Conservation (phyloP, 2,797 vertebrate genomes). For the Spondyliosoma cantharus region DNA sequence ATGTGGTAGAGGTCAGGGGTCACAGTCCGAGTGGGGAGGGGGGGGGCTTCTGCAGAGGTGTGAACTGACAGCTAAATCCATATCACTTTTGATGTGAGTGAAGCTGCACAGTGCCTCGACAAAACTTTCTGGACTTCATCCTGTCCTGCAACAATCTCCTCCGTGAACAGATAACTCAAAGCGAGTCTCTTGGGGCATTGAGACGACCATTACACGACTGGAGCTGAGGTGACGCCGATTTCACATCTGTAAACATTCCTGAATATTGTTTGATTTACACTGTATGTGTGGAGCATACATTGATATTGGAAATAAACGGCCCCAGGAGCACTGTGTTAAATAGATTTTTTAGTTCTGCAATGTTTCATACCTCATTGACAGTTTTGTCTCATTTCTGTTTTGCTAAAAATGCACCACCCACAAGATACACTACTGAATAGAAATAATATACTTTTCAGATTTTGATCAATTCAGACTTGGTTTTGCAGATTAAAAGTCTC, state of each 20-base stretch:
- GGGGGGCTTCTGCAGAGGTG: constrained; percentile 6
- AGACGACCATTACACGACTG: constrained; percentile 15
- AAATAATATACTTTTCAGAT: constrained; percentile 9
- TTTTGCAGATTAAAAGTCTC: constrained; percentile 49
- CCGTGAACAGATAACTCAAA: constrained; percentile 48
- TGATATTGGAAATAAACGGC: constrained; percentile 38
- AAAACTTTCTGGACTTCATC: constrained; percentile 38
- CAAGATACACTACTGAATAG: constrained; percentile 16
- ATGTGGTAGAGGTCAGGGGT: constrained; percentile 37
- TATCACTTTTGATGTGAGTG: constrained; percentile 39
- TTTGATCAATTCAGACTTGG: constrained; percentile 18
- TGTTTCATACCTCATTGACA: constrained; percentile 18
- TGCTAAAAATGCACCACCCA: constrained; percentile 22
- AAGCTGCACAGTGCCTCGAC: constrained; percentile 44
- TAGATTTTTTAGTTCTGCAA: background rate
- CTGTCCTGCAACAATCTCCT: constrained; percentile 41
- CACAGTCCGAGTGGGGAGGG: constrained; percentile 4
- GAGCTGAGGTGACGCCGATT: constrained; percentile 31
- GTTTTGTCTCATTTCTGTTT: constrained; percentile 18
- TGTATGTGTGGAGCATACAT: constrained; percentile 35
- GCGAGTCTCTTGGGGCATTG: constrained; percentile 27
- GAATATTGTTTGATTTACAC: constrained; percentile 40
- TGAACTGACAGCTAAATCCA: constrained; percentile 28
- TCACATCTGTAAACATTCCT: constrained; percentile 73
- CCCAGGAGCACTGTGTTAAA: constrained; percentile 17